Evolutionary conservation across 2,888 invertebrate species (phyloP), one percentile per base, ranked within the genome.

Genomic region (Orthosia cruda): DNA sequence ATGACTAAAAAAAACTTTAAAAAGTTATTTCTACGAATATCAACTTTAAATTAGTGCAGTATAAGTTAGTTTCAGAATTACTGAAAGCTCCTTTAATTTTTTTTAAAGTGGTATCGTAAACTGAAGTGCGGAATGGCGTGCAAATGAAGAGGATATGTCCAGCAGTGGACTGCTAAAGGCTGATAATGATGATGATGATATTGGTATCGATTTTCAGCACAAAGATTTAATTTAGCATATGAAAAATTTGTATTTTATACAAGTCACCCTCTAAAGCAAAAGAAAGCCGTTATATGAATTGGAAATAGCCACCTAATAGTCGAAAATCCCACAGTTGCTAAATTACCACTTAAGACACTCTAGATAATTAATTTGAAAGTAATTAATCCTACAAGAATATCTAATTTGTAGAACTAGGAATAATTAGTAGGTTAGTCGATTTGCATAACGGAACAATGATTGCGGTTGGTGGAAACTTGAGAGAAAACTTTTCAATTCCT

Each of bases 371-470:
- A 65, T 45, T 77, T 54, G 16, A 16, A 66, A 67, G 54, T 74
- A 67, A 77, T 47, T 23, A 67, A 73, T 54, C 26, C 47, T 13
- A 18, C 32, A 16, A 26, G 45, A 26, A 47, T 32, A 68, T 47
- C 11, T 77, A 40, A 74, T 50, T 68, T 40, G 69, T 68, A 47
- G 64, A 32, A 23, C 32, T 73, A 32, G 47, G 32, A 54, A 65
- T 66, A 77, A 77, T 66, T 77, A 32, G 12, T 47, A n/a, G 16
- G 18, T 32, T 47, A 16, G 26, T 20, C 20, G 26, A 72, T 73
- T 77, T 32, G 32, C 77, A 32, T 77, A 67, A 67, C 67, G 77
- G 3, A 50, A 52, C 9, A 66, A 66, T 52, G 45, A 75, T 18
- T 23, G 18, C 45, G 3, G 20, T 4, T 20, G 20, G 4, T 20